Evolutionary conservation across 2,797 vertebrate genomes (phyloP).

Genomic region (Brotula barbata): DNA sequence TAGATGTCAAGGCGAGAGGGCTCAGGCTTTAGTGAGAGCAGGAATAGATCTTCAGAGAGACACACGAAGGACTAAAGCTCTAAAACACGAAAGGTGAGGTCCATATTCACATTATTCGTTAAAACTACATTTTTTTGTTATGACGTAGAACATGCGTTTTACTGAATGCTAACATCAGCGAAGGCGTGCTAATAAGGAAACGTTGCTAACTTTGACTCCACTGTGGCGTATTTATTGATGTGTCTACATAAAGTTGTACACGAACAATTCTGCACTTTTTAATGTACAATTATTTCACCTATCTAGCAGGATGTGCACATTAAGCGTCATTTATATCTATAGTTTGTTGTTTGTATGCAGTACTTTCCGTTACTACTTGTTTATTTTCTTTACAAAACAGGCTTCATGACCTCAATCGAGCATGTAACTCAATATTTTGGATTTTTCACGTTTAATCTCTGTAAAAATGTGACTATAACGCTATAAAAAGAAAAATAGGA

Average conservation of each 20-base stretch:
- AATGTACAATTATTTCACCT: neutral
- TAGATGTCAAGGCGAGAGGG: neutral
- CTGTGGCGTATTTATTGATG: neutral
- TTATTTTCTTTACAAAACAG: neutral
- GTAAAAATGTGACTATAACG: too few relatives aligned
- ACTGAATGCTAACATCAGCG: neutral
- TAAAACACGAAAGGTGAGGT: constrained; percentile 49
- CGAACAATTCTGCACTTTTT: neutral
- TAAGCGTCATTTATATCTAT: neutral
- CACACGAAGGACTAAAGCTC: constrained; percentile 11
- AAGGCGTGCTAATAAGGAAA: neutral
- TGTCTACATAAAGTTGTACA: neutral
- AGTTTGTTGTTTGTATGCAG: constrained; percentile 5
- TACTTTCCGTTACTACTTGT: neutral
- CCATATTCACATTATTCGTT: accelerated
- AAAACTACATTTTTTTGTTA: too few relatives aligned
- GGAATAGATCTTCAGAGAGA: neutral
- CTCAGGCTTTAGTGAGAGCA: constrained; percentile 8
- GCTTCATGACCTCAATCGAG: neutral
- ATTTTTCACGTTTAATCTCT: too few relatives aligned
- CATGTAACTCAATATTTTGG: accelerated
- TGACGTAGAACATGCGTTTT: accelerated
- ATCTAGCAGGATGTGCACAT: too few relatives aligned
- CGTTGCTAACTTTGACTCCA: neutral
- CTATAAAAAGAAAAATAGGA: too few relatives aligned